Conservation (phyloP, 2,113 vertebrate species). For the Dromaius novaehollandiae region DNA sequence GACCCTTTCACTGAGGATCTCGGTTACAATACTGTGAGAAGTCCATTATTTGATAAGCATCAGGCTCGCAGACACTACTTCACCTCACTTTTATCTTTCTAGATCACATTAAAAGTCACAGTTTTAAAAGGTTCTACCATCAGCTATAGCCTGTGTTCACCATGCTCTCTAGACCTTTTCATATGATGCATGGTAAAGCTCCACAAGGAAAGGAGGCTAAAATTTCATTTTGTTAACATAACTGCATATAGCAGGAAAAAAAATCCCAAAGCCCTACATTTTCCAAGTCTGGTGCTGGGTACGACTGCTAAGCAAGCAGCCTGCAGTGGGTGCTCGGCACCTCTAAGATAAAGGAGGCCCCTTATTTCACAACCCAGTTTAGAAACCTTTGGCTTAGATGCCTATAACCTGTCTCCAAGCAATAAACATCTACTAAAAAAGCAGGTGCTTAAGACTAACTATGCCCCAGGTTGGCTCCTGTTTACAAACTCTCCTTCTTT, state of each 20-base stretch:
- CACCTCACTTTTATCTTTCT: background rate
- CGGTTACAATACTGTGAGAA: background rate
- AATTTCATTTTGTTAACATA: background rate
- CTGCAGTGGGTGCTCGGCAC: background rate
- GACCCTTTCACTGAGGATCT: background rate
- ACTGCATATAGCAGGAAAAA: background rate
- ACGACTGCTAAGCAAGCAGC: background rate
- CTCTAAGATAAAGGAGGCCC: background rate
- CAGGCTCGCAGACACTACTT: background rate
- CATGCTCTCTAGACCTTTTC: background rate
- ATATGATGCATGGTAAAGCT: accelerated
- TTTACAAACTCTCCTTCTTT: background rate
- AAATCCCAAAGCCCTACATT: background rate
- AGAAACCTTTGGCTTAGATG: background rate
- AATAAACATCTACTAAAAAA: background rate
- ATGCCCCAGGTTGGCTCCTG: background rate
- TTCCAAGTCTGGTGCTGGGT: background rate
- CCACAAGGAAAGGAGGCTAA: background rate
- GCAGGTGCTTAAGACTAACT: background rate
- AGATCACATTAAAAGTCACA: background rate
- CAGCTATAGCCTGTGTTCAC: background rate
- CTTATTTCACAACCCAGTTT: background rate
- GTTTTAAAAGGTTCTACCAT: background rate
- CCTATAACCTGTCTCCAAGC: background rate
- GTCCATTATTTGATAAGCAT: background rate